Evolutionary conservation across 1,140 invertebrate genomes (phyloP).

Genomic region (Drosophila sturtevanti): DNA sequence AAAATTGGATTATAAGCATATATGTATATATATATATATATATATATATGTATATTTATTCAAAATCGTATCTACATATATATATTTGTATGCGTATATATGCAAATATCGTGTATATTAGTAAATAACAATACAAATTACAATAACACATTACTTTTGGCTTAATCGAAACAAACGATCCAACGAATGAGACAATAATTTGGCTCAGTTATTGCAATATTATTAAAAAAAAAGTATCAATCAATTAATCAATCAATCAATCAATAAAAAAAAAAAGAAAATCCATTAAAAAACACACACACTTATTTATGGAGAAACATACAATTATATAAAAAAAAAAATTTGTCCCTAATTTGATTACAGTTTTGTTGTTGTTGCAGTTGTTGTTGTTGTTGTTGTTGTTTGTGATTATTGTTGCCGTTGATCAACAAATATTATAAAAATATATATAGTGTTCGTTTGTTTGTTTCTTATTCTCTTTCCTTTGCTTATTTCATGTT

Average conservation of each 20-base stretch:
- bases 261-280: constrained; percentile 26
- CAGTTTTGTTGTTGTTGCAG: constrained; percentile 45
- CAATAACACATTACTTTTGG: constrained; percentile 80
- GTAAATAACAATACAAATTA: constrained; percentile 81
- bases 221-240: constrained; percentile 17
- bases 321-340: constrained; percentile 53
- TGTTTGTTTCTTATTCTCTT: constrained; percentile 12
- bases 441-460: constrained; percentile 59
- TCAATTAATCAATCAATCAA: too few relatives aligned
- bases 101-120: constrained; percentile 30
- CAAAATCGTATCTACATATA: not conserved
- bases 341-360: constrained; percentile 55
- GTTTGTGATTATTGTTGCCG: constrained; percentile 45
- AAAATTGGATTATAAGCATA: constrained; percentile 62
- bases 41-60: constrained; percentile 1
- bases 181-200: constrained; percentile 39
- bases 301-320: constrained; percentile 31
- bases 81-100: constrained; percentile 18
- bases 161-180: constrained; percentile 74
- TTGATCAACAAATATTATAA: constrained; percentile 74
- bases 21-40: constrained; percentile 40
- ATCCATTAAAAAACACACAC: not conserved
- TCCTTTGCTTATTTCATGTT: constrained; percentile 32
- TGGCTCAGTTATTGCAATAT: constrained; percentile 63
- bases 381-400: constrained; percentile 51